phyloP scores from a whole-genome alignment of 2,797 vertebrate genomes.

The Tauraco hartlaubi region DNA sequence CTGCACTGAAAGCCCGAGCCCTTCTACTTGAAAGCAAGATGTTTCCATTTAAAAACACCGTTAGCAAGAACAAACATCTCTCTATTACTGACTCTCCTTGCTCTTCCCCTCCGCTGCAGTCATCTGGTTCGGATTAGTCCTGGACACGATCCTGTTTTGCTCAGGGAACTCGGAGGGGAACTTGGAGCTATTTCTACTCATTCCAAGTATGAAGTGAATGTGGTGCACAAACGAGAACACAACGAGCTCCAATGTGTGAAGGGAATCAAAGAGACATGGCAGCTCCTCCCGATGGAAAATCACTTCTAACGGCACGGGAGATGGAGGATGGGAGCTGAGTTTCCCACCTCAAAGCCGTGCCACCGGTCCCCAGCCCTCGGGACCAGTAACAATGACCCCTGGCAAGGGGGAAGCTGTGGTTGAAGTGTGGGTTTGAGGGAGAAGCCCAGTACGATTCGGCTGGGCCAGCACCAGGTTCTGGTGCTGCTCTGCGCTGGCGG shows the following conservation, averaged over 20 bases:
- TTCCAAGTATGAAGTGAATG: conserved; percentile 11
- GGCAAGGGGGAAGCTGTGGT: not conserved
- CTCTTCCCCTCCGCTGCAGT: not conserved
- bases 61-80: conserved; percentile 1
- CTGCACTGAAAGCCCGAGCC: not conserved
- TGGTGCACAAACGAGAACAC: not conserved
- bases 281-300: not conserved
- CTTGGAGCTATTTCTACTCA: not conserved
- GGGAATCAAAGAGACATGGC: not conserved
- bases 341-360: not conserved
- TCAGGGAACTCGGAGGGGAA: conserved; percentile 17
- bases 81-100: not conserved
- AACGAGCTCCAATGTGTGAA: rapidly evolving
- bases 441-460: not conserved
- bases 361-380: rapidly evolving
- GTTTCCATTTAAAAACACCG: not conserved
- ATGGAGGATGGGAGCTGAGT: not conserved
- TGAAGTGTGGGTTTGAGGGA: not conserved
- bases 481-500: rapidly evolving
- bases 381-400: rapidly evolving
- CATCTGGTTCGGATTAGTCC: conserved; percentile 67
- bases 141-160: conserved; percentile 3
- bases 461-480: rapidly evolving
- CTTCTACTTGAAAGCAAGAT: not conserved
- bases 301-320: rapidly evolving